Conservation (phyloP, 2,113 vertebrate genomes). For the Ceyx melanurus region DNA sequence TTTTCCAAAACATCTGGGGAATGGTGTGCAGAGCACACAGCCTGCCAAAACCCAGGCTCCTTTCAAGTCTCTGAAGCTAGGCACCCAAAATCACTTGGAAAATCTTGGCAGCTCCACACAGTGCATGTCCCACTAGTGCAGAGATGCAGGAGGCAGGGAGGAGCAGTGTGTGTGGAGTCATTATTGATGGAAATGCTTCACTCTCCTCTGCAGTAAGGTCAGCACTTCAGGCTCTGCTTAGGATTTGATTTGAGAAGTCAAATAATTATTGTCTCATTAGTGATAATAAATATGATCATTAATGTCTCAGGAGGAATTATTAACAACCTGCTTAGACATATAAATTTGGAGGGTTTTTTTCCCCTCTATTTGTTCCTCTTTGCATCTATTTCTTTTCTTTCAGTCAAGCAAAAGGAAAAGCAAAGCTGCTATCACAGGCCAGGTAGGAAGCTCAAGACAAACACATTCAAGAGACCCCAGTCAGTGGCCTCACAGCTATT, state of each 20-base stretch:
- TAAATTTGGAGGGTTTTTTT: not conserved
- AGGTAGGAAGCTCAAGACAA: slow-evolving; percentile 28
- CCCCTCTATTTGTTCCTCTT: not conserved
- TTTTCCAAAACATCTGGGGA: slow-evolving; percentile 52
- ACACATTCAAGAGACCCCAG: not conserved
- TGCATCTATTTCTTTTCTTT: not conserved
- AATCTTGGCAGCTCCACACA: not conserved
- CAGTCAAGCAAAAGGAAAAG: not conserved
- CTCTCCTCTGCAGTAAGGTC: not conserved
- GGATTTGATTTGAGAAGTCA: not conserved
- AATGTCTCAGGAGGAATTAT: not conserved
- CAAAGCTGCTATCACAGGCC: not conserved
- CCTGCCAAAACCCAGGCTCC: slow-evolving; percentile 8
- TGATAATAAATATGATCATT: not conserved
- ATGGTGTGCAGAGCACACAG: slow-evolving; percentile 12
- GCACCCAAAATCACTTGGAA: not conserved
- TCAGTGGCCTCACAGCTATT: not conserved
- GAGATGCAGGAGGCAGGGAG: not conserved
- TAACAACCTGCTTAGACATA: not conserved
- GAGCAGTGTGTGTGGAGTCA: not conserved
- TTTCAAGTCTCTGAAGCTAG: not conserved
- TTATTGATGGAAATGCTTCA: not conserved
- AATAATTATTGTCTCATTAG: too few relatives aligned
- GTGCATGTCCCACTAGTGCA: not conserved
- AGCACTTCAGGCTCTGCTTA: not conserved